These are phyloP conservation scores for Iphiclides podalirius DNA, from an alignment of 2,888 invertebrate genomes.

Conservation along the genomic window DNA sequence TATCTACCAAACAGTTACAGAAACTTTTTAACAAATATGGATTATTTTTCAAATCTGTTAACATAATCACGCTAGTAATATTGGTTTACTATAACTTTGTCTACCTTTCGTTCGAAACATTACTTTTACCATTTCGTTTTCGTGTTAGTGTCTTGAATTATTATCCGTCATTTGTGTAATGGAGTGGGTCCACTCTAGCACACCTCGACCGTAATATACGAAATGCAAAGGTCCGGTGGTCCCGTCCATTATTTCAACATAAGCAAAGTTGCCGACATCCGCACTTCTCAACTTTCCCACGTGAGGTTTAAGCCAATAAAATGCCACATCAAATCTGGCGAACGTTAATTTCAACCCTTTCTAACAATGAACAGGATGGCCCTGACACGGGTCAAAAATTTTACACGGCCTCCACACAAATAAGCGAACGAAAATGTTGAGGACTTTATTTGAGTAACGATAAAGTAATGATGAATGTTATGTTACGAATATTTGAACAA, in stretches of 20 bases:
- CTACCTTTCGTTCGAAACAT: too few relatives aligned
- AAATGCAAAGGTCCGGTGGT: slow-evolving; percentile 19
- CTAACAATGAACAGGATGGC: slow-evolving; percentile 42
- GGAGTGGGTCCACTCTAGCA: slow-evolving; percentile 15
- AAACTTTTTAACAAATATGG: too few relatives aligned
- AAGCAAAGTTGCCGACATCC: slow-evolving; percentile 57
- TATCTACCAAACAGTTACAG: too few relatives aligned
- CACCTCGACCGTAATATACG: slow-evolving; percentile 15
- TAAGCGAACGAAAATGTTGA: background rate
- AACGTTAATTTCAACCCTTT: slow-evolving; percentile 54
- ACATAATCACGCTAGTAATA: too few relatives aligned
- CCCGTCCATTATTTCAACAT: slow-evolving; percentile 61
- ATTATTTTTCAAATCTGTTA: too few relatives aligned
- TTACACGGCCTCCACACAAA: slow-evolving; percentile 6
- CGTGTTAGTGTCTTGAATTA: slow-evolving; percentile 1
- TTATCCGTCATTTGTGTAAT: slow-evolving; percentile 20
- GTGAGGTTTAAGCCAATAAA: slow-evolving; percentile 46
- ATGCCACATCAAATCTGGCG: slow-evolving; percentile 49
- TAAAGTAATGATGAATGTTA: background rate
- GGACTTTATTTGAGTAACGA: background rate
- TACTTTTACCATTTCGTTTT: too few relatives aligned
- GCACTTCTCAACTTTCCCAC: slow-evolving; percentile 50
- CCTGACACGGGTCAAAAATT: slow-evolving; percentile 36
- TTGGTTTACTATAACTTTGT: too few relatives aligned
- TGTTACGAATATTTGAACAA: background rate